A percentile compares a stretch with the other conserved stretches of the same genome.
Conservation (phyloP, 1,140 invertebrate species). For the Cheumatopsyche charites region DNA sequence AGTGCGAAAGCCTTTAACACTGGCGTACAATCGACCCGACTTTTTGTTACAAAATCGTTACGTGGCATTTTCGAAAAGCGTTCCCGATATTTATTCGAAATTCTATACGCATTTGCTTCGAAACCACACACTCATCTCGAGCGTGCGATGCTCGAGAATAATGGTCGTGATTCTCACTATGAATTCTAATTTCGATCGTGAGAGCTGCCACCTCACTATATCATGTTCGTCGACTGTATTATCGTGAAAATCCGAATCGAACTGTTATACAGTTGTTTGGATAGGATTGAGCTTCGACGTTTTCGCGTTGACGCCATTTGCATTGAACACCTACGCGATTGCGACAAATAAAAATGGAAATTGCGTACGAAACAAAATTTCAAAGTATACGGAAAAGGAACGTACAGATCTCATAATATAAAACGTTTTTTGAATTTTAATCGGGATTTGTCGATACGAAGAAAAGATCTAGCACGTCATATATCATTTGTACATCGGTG, state of each 20-base stretch:
- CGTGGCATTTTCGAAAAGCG: not conserved
- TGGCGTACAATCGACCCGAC: no score
- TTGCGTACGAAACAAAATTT: not conserved
- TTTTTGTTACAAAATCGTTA: constrained; percentile 17
- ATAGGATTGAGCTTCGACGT: no score
- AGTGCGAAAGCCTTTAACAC: no score
- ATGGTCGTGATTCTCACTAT: constrained; percentile 16
- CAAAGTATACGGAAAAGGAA: no score
- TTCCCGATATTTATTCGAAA: constrained; percentile 7
- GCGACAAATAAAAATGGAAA: constrained; percentile 4
- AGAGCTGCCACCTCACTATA: constrained; percentile 4
- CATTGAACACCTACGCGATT: no score
- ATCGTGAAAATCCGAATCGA: constrained; percentile 11
- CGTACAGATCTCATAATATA: not conserved
- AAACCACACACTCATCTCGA: constrained; percentile 15
- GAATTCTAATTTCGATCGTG: constrained; percentile 21
- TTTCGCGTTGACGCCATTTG: no score
- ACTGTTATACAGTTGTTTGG: not conserved
- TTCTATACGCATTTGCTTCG: constrained; percentile 5
- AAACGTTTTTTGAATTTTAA: not conserved
- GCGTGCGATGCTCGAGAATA: not conserved
- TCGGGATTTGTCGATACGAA: no score
- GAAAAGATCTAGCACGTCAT: no score
- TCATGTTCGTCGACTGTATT: not conserved
- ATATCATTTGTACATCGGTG: no score